A percentile compares a stretch with the other conserved stretches of the same genome.
These are phyloP conservation scores for Perca fluviatilis DNA, from an alignment of 2,113 vertebrate genomes.

Conservation along the genomic window DNA sequence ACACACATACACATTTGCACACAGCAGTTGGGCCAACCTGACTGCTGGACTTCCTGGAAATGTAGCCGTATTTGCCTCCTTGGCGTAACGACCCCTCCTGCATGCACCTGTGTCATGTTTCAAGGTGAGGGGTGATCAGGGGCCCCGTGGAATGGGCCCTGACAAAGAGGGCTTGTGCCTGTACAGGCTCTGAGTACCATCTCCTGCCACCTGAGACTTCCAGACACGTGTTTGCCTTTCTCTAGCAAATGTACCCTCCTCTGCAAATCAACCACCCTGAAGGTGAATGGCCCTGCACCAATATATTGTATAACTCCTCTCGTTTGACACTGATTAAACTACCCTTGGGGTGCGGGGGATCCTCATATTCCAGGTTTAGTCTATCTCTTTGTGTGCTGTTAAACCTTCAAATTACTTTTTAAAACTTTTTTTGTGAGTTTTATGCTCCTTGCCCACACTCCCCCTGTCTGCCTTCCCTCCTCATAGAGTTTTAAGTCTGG, in stretches of 20 bases:
- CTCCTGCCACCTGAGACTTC: constrained; percentile 57
- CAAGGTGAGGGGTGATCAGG: constrained; percentile 62
- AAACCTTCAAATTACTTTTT: constrained; percentile 58
- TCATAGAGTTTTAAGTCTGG: not conserved
- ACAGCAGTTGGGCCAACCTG: constrained; percentile 7
- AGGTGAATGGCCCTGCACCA: constrained; percentile 11
- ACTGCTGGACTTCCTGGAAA: constrained; percentile 27
- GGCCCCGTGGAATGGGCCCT: constrained; percentile 37
- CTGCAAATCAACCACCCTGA: constrained; percentile 27
- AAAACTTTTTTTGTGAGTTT: constrained; percentile 35
- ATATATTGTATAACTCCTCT: not conserved
- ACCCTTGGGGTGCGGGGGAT: not conserved
- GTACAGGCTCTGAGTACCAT: constrained; percentile 32
- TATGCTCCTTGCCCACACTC: not conserved
- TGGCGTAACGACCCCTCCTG: constrained; percentile 24
- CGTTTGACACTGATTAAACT: not conserved
- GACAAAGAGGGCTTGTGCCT: constrained; percentile 74
- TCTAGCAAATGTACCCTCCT: constrained; percentile 13
- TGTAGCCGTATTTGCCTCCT: constrained; percentile 28
- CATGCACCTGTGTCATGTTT: constrained; percentile 63
- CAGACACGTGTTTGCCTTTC: constrained; percentile 60
- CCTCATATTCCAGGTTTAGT: constrained; percentile 22
- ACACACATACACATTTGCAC: not conserved
- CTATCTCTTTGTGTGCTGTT: constrained; percentile 30
- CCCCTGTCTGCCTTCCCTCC: not conserved